Base-by-base conservation (phyloP, 2,888 invertebrate species). In the Theodoxus fluviatilis region DNA sequence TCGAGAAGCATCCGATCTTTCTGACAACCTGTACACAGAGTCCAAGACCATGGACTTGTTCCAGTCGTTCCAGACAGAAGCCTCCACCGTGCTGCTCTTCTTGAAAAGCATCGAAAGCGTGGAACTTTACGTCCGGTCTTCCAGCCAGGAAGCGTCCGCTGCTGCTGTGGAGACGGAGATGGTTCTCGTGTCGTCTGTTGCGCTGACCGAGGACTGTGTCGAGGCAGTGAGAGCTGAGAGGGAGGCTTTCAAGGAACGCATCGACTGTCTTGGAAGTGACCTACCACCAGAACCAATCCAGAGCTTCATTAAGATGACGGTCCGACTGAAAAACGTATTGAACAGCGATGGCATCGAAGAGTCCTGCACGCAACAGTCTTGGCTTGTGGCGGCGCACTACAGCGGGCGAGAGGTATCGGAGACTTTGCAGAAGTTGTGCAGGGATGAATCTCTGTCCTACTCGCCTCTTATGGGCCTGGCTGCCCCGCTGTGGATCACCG, bases 81-180 rank as follows among this genome's bases (percentile, higher is more conserved):
- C 80, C 1, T 76, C 81, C 40, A 71, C 79, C 22, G 70, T 81
- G 22, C 70, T 84, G 35, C 31, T 84, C 3, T 85, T 85, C 69
- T 73, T 84, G 25, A 82, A 77, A n/a, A n/a, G n/a, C 35, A 68
- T 85, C 7, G 79, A 80, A 69, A 73, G 68, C 33, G 76, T 84
- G 9, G 76, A 80, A 31, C 37, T 84, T 40, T 76, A 75, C 64
- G 57, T n/a, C n/a, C n/a, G n/a, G n/a, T n/a, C n/a, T n/a, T n/a
- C n/a, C n/a, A n/a, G n/a, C n/a, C n/a, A n/a, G n/a, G n/a, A n/a
- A n/a, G n/a, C n/a, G n/a, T n/a, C n/a, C n/a, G n/a, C n/a, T n/a
- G n/a, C n/a, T n/a, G n/a, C n/a, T n/a, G n/a, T n/a, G n/a, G n/a
- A n/a, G n/a, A n/a, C n/a, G n/a, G n/a, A n/a, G n/a, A n/a, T n/a